These are phyloP conservation scores for Ciconia maguari DNA, from an alignment of 2,113 vertebrate species.

Conservation along the genomic window DNA sequence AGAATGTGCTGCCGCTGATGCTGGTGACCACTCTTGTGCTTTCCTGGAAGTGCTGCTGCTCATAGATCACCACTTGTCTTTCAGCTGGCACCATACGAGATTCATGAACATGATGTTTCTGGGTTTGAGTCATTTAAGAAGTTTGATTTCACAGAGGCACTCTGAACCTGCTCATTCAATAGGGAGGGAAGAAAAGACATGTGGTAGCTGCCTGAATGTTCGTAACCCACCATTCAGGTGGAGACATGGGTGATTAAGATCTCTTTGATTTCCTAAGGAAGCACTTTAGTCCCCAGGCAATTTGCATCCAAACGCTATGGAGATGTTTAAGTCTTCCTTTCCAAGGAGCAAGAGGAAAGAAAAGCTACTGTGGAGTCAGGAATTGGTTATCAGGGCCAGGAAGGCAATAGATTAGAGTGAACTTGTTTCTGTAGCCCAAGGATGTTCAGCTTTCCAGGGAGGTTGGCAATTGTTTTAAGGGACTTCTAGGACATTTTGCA, in stretches of 20 bases:
- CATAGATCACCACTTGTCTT: background rate
- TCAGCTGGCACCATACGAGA: fast-evolving
- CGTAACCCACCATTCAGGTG: background rate
- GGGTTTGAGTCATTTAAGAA: background rate
- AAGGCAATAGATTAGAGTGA: background rate
- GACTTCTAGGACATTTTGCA: background rate
- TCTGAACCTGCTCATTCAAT: background rate
- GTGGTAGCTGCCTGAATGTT: background rate
- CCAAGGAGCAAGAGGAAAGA: background rate
- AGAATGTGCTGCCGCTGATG: background rate
- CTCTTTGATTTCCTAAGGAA: background rate
- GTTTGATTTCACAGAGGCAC: background rate
- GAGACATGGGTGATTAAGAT: background rate
- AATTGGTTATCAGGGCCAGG: background rate
- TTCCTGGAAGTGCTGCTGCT: background rate
- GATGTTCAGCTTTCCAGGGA: background rate
- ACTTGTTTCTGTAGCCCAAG: background rate
- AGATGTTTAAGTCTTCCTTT: background rate
- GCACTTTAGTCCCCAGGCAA: background rate
- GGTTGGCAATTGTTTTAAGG: background rate
- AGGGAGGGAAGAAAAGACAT: background rate
- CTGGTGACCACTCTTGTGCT: background rate
- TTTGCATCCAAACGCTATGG: background rate
- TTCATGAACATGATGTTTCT: background rate
- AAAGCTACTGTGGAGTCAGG: background rate